These are phyloP conservation scores for Dryococelus australis DNA, from an alignment of 2,888 invertebrate genomes.

Conservation along the genomic window DNA sequence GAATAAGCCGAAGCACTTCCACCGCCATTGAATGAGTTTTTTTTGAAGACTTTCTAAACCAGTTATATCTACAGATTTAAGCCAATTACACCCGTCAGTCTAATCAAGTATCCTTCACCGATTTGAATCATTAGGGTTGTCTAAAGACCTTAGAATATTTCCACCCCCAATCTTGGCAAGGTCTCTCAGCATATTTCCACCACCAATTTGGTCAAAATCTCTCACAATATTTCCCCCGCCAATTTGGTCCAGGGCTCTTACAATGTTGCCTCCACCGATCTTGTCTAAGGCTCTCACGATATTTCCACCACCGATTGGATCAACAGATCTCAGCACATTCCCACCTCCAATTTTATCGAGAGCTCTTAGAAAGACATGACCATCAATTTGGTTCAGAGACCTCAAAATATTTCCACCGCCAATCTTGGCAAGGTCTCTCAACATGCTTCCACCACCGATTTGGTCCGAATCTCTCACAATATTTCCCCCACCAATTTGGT, in stretches of 20 bases:
- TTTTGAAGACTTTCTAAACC: conserved; percentile 56
- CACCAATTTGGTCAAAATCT: conserved; percentile 35
- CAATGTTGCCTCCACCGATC: conserved; percentile 45
- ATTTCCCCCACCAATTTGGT: conserved; percentile 39
- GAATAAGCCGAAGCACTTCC: background rate
- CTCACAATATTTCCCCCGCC: conserved; percentile 33
- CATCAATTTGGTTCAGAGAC: background rate
- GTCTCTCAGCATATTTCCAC: conserved; percentile 46
- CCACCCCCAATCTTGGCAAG: conserved; percentile 38
- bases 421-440: conserved; percentile 35
- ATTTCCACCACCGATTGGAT: conserved; percentile 42
- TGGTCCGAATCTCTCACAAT: conserved; percentile 51
- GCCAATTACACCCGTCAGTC: conserved; percentile 53
- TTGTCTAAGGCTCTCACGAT: conserved; percentile 43
- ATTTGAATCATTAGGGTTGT: conserved; percentile 31
- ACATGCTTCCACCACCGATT: conserved; percentile 35
- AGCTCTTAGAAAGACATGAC: background rate
- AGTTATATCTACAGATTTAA: conserved; percentile 59
- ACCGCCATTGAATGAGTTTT: background rate
- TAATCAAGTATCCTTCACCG: conserved; percentile 50
- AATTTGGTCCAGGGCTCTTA: conserved; percentile 31
- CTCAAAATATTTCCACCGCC: conserved; percentile 36
- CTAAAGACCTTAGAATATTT: conserved; percentile 51
- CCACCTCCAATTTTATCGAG: conserved; percentile 41
- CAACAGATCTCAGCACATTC: conserved; percentile 43